Evolutionary conservation across 2,113 vertebrate genomes (phyloP).

Genomic region (Megaptera novaeangliae): DNA sequence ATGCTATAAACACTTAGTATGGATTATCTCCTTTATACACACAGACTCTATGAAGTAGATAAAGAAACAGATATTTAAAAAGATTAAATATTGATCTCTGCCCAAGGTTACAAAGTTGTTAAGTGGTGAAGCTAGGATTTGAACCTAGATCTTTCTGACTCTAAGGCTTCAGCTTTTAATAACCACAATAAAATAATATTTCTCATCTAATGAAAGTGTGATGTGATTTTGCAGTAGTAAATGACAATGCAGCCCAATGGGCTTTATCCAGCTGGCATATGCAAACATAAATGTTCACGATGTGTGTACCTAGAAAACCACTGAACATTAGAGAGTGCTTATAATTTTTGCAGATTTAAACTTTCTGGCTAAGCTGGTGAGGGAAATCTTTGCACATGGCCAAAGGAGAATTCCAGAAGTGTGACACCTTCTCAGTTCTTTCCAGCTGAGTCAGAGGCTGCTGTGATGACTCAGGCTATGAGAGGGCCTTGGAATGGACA

Average conservation of each 20-base stretch:
- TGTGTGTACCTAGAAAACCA: not conserved
- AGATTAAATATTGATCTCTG: not conserved
- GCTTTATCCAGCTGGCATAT: not conserved
- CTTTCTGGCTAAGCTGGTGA: conserved; percentile 21
- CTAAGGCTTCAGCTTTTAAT: not conserved
- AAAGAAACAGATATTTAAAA: not conserved
- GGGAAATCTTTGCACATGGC: conserved; percentile 13
- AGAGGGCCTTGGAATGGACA: not conserved
- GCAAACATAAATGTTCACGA: not conserved
- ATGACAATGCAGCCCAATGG: not conserved
- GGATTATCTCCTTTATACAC: not conserved
- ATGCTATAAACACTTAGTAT: not conserved
- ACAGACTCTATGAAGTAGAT: not conserved
- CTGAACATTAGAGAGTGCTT: not conserved
- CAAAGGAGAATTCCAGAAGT: conserved; percentile 56
- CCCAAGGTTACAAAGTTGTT: not conserved
- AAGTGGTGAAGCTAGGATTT: not conserved
- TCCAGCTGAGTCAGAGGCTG: conserved; percentile 55
- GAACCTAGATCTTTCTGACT: not conserved
- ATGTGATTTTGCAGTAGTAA: not conserved
- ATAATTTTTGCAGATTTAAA: not conserved
- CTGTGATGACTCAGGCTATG: conserved; percentile 25
- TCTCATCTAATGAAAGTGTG: not conserved
- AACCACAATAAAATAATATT: not conserved
- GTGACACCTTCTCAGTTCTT: conserved; percentile 39